These are phyloP conservation scores for Philypnodon macrostomus DNA, from an alignment of 2,797 vertebrate genomes.

Conservation along the genomic window DNA sequence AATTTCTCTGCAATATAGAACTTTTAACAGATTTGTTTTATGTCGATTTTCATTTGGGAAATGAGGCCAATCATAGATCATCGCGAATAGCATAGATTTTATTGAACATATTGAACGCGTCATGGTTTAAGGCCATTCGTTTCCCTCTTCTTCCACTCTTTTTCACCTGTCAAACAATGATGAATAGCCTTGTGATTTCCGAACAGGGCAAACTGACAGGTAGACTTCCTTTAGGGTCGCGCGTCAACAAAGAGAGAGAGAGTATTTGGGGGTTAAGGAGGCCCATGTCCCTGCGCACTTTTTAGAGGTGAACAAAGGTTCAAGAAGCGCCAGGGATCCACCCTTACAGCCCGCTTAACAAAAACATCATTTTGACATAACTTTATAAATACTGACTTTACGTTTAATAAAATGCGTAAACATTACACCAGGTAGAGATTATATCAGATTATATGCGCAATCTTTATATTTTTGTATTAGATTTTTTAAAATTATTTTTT, in stretches of 20 bases:
- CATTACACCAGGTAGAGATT: too few species aligned
- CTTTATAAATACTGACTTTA: neutral
- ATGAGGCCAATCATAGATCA: too few species aligned
- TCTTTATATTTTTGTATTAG: too few species aligned
- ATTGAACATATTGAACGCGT: neutral
- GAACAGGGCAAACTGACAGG: conserved; percentile 64
- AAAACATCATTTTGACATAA: neutral
- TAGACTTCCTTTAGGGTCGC: conserved; percentile 59
- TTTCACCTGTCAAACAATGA: conserved; percentile 61
- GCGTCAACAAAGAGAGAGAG: conserved; percentile 61
- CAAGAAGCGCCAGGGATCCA: neutral
- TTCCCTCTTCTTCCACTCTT: conserved; percentile 19
- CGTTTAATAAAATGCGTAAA: too few species aligned
- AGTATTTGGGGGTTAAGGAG: conserved; percentile 66
- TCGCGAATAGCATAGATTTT: neutral
- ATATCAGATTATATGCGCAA: too few species aligned
- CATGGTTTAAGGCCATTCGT: neutral
- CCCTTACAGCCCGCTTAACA: conserved; percentile 8
- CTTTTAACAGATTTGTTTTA: too few species aligned
- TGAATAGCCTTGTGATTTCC: conserved; percentile 56
- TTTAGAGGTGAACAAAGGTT: conserved; percentile 10
- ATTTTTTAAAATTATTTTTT: too few species aligned
- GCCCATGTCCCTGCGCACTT: conserved; percentile 48
- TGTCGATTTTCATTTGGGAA: too few species aligned
- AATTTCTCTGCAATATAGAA: neutral